Conservation (phyloP, 1,140 invertebrate genomes). For the Heliconius congener region DNA sequence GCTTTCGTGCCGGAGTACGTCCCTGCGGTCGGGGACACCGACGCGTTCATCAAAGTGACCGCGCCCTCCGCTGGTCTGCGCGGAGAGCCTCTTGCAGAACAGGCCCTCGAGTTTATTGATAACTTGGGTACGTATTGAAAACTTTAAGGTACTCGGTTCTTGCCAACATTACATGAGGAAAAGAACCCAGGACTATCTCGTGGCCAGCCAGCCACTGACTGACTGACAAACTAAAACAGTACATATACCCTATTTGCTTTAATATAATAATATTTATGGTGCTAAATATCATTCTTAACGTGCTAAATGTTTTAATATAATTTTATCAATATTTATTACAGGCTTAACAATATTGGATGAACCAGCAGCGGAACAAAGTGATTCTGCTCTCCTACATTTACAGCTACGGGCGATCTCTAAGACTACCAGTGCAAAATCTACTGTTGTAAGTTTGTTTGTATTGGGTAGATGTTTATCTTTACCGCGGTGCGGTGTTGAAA, state of each 20-base stretch:
- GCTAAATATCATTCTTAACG: too few species aligned
- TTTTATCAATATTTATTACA: slow-evolving; percentile 58
- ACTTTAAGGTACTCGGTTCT: background rate
- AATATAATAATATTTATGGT: too few species aligned
- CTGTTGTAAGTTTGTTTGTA: slow-evolving; percentile 53
- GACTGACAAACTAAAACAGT: too few species aligned
- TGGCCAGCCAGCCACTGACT: too few species aligned
- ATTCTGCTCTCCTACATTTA: slow-evolving; percentile 96
- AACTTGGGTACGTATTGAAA: slow-evolving; percentile 63
- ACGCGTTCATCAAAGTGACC: slow-evolving; percentile 97
- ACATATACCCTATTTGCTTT: too few species aligned
- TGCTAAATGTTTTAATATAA: background rate
- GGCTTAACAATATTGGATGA: slow-evolving; percentile 96
- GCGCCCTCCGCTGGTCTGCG: slow-evolving; percentile 86
- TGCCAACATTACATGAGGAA: too few species aligned
- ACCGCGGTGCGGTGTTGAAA: too few species aligned
- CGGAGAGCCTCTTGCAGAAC: slow-evolving; percentile 62
- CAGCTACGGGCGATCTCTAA: slow-evolving; percentile 93
- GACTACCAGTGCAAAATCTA: slow-evolving; percentile 70
- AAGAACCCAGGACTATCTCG: too few species aligned
- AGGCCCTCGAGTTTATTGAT: slow-evolving; percentile 69
- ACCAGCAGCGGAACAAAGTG: slow-evolving; percentile 96
- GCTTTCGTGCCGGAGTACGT: slow-evolving; percentile 98
- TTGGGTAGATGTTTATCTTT: too few species aligned
- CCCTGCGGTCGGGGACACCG: slow-evolving; percentile 98